Percentiles rank a stretch among this genome's conserved stretches.
Evolutionary conservation across 1,140 invertebrate genomes (phyloP).

Genomic region (Rhopalosiphum maidis): DNA sequence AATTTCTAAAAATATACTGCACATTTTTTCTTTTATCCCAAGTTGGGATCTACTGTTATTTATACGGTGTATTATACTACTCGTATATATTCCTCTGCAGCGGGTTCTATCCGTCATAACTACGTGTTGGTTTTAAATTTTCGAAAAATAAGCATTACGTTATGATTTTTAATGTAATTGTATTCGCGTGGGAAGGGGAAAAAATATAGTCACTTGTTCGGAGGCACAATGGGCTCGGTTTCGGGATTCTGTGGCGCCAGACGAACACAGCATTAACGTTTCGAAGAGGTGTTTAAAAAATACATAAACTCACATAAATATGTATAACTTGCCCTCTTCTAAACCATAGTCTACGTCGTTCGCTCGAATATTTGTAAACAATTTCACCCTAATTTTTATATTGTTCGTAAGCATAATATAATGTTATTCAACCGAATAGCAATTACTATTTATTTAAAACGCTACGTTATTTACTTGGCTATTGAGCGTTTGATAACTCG

Average conservation of each 20-base stretch:
- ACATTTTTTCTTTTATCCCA: not conserved
- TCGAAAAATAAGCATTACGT: conserved; percentile 26
- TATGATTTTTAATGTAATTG: conserved; percentile 25
- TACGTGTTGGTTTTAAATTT: conserved; percentile 29
- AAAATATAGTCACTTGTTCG: conserved; percentile 24
- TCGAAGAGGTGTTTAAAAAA: conserved; percentile 49
- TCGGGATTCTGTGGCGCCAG: conserved; percentile 52
- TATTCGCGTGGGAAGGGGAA: not conserved
- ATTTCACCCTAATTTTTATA: conserved; percentile 34
- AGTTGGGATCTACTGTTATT: not conserved
- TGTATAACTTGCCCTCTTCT: conserved; percentile 22
- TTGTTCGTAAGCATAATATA: not conserved
- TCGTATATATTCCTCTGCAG: not conserved
- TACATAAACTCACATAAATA: conserved; percentile 20
- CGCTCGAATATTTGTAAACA: conserved; percentile 7
- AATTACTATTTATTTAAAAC: conserved; percentile 14
- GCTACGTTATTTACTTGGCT: not conserved
- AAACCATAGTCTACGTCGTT: not conserved
- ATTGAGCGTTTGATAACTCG: not conserved
- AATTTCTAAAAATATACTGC: conserved; percentile 28
- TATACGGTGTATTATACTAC: not conserved
- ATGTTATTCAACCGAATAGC: not conserved
- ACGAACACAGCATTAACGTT: conserved; percentile 10
- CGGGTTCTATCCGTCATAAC: not conserved
- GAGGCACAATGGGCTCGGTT: conserved; percentile 10